Conservation (phyloP, 2,113 vertebrate genomes). For the Stercorarius parasiticus region DNA sequence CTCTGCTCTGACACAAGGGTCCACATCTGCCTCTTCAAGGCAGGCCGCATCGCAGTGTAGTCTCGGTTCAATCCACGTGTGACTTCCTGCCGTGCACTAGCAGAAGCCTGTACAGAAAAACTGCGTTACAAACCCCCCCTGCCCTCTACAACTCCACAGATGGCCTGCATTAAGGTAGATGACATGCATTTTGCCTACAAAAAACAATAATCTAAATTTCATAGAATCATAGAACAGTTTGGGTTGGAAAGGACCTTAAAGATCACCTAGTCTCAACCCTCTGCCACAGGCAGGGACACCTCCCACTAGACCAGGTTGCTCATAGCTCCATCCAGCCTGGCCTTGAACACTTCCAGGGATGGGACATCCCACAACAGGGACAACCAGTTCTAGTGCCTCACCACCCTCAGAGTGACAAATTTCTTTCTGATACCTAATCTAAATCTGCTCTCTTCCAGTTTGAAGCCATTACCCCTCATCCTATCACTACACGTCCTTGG, state of each 20-base stretch:
- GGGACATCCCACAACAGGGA: not conserved
- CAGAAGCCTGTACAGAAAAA: not conserved
- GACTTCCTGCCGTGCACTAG: not conserved
- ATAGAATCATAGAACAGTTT: not conserved
- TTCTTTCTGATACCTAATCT: not conserved
- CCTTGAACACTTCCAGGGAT: not conserved
- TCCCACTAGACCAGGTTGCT: not conserved
- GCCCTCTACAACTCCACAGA: not conserved
- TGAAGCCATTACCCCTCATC: not conserved
- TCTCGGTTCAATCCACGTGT: accelerated
- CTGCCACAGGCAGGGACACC: not conserved
- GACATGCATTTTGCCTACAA: accelerated
- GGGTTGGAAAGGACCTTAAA: not conserved
- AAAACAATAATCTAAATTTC: not conserved
- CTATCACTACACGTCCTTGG: not conserved
- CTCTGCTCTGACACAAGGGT: accelerated
- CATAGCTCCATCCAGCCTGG: not conserved
- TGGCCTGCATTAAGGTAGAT: not conserved
- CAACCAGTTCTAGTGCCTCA: not conserved
- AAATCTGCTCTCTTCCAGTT: not conserved
- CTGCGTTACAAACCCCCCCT: not conserved
- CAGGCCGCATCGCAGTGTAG: accelerated
- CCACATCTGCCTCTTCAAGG: not conserved
- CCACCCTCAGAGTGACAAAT: not conserved
- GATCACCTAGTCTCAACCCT: not conserved